These are phyloP conservation scores for Malacosoma neustria DNA, from an alignment of 2,888 invertebrate genomes.

Conservation along the genomic window DNA sequence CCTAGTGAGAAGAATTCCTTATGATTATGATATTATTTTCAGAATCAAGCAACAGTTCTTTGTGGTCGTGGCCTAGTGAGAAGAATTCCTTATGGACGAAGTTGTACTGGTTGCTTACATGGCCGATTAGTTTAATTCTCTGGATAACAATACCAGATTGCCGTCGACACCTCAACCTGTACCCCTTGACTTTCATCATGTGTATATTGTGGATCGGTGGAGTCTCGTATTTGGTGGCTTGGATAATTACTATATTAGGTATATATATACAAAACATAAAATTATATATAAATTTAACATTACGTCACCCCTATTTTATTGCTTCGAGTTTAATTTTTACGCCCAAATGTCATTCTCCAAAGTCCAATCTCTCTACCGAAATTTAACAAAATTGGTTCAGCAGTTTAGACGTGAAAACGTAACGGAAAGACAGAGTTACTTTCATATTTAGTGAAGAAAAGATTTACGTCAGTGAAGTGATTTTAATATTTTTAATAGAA, in stretches of 20 bases:
- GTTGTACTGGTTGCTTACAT: slow-evolving; percentile 77
- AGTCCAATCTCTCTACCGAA: no score
- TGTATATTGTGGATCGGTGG: slow-evolving; percentile 88
- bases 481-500: no score
- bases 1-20: slow-evolving; percentile 59
- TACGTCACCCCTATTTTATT: no score
- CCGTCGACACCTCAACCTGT: slow-evolving; percentile 74
- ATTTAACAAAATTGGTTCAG: no score
- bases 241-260: slow-evolving; percentile 90
- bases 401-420: no score
- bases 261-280: no score
- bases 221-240: slow-evolving; percentile 88
- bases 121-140: slow-evolving; percentile 83
- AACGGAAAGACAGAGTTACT: no score
- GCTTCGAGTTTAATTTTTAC: no score
- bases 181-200: slow-evolving; percentile 83
- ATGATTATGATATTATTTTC: slow-evolving; percentile 17
- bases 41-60: slow-evolving; percentile 38
- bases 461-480: no score
- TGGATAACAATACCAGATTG: slow-evolving; percentile 87
- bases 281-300: no score
- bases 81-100: slow-evolving; percentile 48
- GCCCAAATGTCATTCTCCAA: no score
- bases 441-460: no score
- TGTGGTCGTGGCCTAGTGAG: slow-evolving; percentile 76